A percentile compares a stretch with the other conserved stretches of the same genome.
These are phyloP conservation scores for Channa maculata DNA, from an alignment of 2,113 vertebrate species.

Conservation along the genomic window DNA sequence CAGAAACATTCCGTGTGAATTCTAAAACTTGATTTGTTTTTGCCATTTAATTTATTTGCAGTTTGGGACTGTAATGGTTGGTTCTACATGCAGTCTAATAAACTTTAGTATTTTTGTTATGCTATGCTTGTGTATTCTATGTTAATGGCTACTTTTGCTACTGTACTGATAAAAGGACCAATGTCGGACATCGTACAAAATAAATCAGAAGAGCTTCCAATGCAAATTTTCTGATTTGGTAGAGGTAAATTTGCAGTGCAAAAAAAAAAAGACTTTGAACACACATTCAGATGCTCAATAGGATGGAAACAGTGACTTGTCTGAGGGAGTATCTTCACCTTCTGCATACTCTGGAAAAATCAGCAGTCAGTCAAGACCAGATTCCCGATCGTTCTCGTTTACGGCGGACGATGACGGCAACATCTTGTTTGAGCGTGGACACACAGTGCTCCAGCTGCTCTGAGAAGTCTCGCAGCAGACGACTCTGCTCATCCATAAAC, in stretches of 20 bases:
- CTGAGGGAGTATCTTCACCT: neutral
- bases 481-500: slow-evolving; percentile 85
- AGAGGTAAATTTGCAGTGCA: no score
- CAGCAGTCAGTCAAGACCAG: slow-evolving; percentile 65
- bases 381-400: slow-evolving; percentile 84
- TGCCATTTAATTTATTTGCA: slow-evolving; percentile 78
- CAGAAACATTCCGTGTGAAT: slow-evolving; percentile 41
- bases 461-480: slow-evolving; percentile 86
- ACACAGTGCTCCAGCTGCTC: slow-evolving; percentile 87
- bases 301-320: no score
- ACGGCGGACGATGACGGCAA: slow-evolving; percentile 87
- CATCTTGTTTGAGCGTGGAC: slow-evolving; percentile 87
- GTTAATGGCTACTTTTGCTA: no score
- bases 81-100: slow-evolving; percentile 74
- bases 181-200: no score
- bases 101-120: slow-evolving; percentile 38
- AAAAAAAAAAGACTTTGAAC: no score
- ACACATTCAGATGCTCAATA: no score
- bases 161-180: no score
- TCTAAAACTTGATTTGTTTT: slow-evolving; percentile 64
- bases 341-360: neutral
- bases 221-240: no score
- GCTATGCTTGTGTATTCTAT: no score
- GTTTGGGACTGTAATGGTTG: slow-evolving; percentile 59
- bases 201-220: no score